Base-by-base conservation (phyloP, 2,888 invertebrate species). In the Branchellion lobata region DNA sequence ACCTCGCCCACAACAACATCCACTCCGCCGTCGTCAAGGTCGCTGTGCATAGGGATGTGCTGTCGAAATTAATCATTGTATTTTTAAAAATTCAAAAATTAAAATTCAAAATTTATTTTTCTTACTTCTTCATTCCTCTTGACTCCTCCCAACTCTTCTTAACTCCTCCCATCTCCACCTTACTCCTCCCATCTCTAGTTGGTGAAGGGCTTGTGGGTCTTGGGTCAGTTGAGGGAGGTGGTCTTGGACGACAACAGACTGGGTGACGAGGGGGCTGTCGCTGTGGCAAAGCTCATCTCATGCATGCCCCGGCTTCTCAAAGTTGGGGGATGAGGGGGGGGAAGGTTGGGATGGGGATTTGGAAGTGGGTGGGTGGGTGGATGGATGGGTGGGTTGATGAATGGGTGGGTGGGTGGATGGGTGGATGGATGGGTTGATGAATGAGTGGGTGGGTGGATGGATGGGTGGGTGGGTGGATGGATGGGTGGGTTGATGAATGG, bases 241-340 rank as follows among this genome's bases (percentile, higher is more conserved):
- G 21, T 61, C 36, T n/a, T 77, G 77, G 65, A 53, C 33, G 34
- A 57, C 65, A 77, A 57, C 36, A 18, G 33, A 11, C 14, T 77
- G 11, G 77, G 29, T n/a, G 77, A 77, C 40, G 65, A 65, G 21
- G 77, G 77, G n/a, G 77, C 36, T 1, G 65, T 33, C 5, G 61
- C 77, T 36, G 57, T 77, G 34, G 77, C 77, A n/a, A 24, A 1
- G 8, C 27, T 77, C 3, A 33, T 77, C 18, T 61, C n/a, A 5
- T 47, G 34, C 21, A n/a, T 33, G 8, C 1, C n/a, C 14, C 29
- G 24, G 21, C n/a, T 77, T 27, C n/a, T 31, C 5, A 34, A 40
- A n/a, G 65, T 77, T 0, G 34, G 47, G 40, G 40, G 40, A 8
- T 5, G 40, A 40, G 40, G 40, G 5, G 40, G 40, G 40, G 5